Percentiles rank a stretch among this genome's conserved stretches.
Conservation (phyloP, 2,797 vertebrate species). For the Simalia tracyae region DNA sequence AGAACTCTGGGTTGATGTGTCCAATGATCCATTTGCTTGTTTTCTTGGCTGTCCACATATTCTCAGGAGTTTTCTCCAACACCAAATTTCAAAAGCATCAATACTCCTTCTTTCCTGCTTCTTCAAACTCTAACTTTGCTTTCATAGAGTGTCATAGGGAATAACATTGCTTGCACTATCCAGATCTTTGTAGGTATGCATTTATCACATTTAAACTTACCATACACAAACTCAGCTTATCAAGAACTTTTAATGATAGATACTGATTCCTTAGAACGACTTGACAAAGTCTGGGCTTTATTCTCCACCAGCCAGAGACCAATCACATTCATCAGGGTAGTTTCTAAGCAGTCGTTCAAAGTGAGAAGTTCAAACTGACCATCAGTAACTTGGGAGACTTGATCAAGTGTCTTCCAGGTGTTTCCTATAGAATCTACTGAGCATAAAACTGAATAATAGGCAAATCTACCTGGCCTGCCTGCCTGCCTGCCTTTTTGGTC, state of each 20-base stretch:
- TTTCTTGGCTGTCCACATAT: neutral
- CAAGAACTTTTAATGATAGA: neutral
- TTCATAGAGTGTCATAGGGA: neutral
- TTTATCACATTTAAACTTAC: neutral
- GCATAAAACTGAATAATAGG: neutral
- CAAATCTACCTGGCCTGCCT: neutral
- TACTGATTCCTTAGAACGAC: neutral
- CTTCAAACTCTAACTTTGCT: neutral
- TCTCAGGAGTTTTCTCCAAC: neutral
- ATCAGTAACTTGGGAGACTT: neutral
- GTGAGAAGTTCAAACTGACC: neutral
- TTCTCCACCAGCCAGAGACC: neutral
- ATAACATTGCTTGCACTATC: neutral
- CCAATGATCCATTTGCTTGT: neutral
- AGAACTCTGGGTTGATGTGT: neutral
- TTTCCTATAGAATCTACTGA: neutral
- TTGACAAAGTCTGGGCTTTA: neutral
- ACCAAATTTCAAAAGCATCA: neutral
- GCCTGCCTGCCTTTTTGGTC: too few species aligned
- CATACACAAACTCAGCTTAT: neutral
- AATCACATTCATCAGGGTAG: neutral
- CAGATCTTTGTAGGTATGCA: neutral
- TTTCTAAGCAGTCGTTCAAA: neutral
- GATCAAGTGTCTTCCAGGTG: neutral
- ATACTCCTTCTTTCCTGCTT: neutral